Base-by-base conservation (phyloP, 1,140 invertebrate genomes). In the Drosophila micromelanica region DNA sequence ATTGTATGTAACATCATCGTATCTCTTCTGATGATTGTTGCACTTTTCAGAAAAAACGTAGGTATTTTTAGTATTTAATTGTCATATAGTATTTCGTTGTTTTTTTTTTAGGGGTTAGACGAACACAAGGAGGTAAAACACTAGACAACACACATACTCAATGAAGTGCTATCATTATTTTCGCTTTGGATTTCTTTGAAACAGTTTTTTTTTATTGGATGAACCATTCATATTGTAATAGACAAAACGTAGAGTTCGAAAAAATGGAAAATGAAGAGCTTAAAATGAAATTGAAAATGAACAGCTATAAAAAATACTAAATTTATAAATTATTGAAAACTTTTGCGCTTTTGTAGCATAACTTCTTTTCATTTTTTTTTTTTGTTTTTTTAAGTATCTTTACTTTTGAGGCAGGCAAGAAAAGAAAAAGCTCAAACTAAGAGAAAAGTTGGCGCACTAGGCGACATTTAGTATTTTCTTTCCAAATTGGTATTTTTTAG, bases 61-160 rank as follows among this genome's bases (percentile, higher is more conserved):
- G 59, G 57, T 60, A 35, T 65, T 78, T 76, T 78, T 78, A 74
- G 42, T 70, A 64, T 67, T 72, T 78, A 46, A 67, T 82, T 78
- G 77, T 64, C 52, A 57, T 72, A 84, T 76, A 75, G 61, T 55
- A 78, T 70, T 78, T 56, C 45, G 52, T 65, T 48, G 17, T 75
- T 51, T 69, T 65, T 57, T 56, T 71, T 67, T 62, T 52, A 63
- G 78, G 93, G 94, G 94, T 94, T 91, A 95, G 94, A 95, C 94
- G 94, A 94, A 95, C 94, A 95, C 94, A 95, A 94, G 93, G 94
- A 94, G 84, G 91, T 92, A 93, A 93, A 93, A 95, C 94, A 95
- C 94, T 94, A 95, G 94, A 95, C 94, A 94, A 95, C 94, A 95
- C 94, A 95, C 94, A 95, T 82, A 90, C 91, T 91, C 91, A 91